phyloP scores from a whole-genome alignment of 2,113 vertebrate genomes.

The Crotalus tigris region DNA sequence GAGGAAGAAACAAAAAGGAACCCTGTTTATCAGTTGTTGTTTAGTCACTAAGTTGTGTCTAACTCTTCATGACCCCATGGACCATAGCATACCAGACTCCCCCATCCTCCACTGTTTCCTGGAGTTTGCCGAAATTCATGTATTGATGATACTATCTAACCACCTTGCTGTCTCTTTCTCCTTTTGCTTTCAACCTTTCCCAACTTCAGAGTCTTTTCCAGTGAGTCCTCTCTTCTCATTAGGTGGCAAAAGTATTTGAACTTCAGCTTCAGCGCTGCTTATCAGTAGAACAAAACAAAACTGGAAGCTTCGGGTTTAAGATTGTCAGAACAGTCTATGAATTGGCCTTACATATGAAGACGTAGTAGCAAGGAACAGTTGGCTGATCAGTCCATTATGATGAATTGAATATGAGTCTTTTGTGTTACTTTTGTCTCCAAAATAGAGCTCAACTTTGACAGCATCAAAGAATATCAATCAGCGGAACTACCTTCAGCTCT shows the following conservation, averaged over 20 bases:
- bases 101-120: neutral
- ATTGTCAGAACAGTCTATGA: neutral
- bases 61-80: neutral
- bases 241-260: neutral
- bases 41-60: neutral
- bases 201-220: neutral
- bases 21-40: neutral
- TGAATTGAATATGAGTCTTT: neutral
- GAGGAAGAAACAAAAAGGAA: neutral
- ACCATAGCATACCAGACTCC: neutral
- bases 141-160: neutral
- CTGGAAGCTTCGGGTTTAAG: neutral
- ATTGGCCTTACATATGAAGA: neutral
- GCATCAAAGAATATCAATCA: constrained; percentile 13
- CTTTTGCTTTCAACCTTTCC: neutral
- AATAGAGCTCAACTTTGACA: constrained; percentile 8
- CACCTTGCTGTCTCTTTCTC: neutral
- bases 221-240: neutral
- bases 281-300: neutral
- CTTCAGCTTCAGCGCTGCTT: neutral
- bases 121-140: neutral
- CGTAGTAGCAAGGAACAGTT: neutral
- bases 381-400: neutral
- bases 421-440: neutral
- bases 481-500: constrained; percentile 8